These are phyloP conservation scores for Mylabris phalerata DNA, from an alignment of 1,140 invertebrate genomes.

Conservation along the genomic window DNA sequence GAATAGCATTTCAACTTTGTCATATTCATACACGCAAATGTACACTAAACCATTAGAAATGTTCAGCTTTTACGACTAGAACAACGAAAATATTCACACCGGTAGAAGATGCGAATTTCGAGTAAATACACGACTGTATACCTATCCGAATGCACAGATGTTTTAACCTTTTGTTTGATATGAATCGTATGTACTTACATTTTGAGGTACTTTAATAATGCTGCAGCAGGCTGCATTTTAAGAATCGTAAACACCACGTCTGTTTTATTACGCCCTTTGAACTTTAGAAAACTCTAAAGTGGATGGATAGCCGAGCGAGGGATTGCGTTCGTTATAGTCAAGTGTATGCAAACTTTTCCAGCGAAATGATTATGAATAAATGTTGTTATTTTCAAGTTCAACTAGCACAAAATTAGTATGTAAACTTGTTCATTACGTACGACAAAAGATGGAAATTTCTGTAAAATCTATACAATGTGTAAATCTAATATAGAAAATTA, in stretches of 20 bases:
- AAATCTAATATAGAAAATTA: no score
- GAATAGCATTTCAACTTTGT: conserved; percentile 7
- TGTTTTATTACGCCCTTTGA: conserved; percentile 1
- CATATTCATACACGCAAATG: conserved; percentile 10
- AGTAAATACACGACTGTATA: no score
- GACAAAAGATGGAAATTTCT: background rate
- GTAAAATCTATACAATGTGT: background rate
- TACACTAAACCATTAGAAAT: conserved; percentile 1
- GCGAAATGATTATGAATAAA: background rate
- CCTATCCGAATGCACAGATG: no score
- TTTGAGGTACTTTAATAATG: background rate
- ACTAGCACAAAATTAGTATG: background rate
- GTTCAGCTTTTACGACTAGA: conserved; percentile 3
- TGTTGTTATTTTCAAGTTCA: background rate
- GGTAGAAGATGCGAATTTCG: background rate
- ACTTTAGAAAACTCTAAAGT: background rate
- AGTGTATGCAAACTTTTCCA: background rate
- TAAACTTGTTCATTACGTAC: background rate
- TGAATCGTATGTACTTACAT: conserved; percentile 1
- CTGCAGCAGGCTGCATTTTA: conserved; percentile 7
- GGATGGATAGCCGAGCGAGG: background rate
- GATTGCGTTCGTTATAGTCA: background rate
- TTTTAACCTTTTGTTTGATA: no score
- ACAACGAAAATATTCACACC: background rate
- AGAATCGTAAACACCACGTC: background rate